Conservation (phyloP, 2,113 vertebrate genomes). For the Zapus hudsonius region DNA sequence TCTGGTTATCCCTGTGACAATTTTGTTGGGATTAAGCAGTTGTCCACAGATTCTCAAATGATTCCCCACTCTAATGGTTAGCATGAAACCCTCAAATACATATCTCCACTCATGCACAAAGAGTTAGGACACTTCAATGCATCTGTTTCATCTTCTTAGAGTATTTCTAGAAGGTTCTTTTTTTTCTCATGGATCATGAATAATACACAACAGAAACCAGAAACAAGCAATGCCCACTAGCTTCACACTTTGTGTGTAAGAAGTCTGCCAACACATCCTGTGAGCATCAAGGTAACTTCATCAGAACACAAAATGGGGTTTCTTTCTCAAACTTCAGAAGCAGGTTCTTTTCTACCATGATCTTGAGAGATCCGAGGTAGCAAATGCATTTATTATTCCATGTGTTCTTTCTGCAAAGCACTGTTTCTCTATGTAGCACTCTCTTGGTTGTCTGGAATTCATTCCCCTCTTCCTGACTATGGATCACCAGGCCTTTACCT, state of each 20-base stretch:
- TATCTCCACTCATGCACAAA: not conserved
- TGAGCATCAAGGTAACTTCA: not conserved
- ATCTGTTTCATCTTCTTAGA: not conserved
- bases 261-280: not conserved
- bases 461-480: not conserved
- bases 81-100: not conserved
- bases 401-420: not conserved
- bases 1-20: not conserved
- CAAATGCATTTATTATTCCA: not conserved
- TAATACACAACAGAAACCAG: not conserved
- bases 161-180: not conserved
- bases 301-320: not conserved
- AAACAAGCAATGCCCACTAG: not conserved
- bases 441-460: not conserved
- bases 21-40: not conserved
- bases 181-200: not conserved
- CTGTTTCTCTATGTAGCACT: not conserved
- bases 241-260: too few relatives aligned
- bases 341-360: not conserved
- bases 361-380: not conserved
- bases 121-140: not conserved
- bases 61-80: not conserved
- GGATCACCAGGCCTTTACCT: not conserved
- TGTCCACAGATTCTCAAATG: not conserved
- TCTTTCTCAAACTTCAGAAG: slow-evolving; percentile 11